These are phyloP conservation scores for Epizoanthus ramosus DNA, from an alignment of 92 coral and sea anemone genomes.

Conservation along the genomic window DNA sequence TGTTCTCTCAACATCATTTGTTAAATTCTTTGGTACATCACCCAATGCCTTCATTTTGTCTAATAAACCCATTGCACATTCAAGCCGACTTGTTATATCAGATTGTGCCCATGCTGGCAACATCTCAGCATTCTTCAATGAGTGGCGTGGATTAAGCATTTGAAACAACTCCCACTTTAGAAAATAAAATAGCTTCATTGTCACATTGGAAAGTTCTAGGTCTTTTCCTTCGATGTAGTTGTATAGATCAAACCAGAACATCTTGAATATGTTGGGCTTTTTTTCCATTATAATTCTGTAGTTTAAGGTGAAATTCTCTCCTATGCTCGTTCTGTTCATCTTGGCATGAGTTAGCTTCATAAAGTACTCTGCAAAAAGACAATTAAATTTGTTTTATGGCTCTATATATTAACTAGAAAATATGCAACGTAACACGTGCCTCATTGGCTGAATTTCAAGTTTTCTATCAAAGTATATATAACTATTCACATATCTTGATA, in stretches of 20 bases:
- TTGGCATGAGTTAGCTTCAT: neutral
- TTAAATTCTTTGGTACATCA: constrained; percentile 4
- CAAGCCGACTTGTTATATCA: neutral
- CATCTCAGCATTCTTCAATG: neutral
- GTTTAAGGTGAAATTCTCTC: neutral
- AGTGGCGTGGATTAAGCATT: too few relatives aligned
- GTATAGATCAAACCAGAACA: too few relatives aligned
- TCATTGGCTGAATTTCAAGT: too few relatives aligned
- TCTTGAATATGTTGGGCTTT: neutral
- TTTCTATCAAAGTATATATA: too few relatives aligned
- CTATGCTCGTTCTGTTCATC: neutral
- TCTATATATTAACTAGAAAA: too few relatives aligned
- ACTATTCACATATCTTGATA: too few relatives aligned
- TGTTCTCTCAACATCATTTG: neutral
- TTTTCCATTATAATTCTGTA: neutral
- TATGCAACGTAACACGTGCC: too few relatives aligned
- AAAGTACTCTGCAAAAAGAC: constrained; percentile 12
- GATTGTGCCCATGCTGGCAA: neutral
- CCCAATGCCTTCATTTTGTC: constrained; percentile 8
- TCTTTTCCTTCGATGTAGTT: too few relatives aligned
- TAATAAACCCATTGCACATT: neutral
- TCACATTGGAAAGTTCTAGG: too few relatives aligned
- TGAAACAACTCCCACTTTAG: too few relatives aligned
- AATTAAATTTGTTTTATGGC: neutral
- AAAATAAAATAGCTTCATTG: too few relatives aligned